These are phyloP conservation scores for Callocephalon fimbriatum DNA, from an alignment of 2,113 vertebrate genomes.

Conservation along the genomic window DNA sequence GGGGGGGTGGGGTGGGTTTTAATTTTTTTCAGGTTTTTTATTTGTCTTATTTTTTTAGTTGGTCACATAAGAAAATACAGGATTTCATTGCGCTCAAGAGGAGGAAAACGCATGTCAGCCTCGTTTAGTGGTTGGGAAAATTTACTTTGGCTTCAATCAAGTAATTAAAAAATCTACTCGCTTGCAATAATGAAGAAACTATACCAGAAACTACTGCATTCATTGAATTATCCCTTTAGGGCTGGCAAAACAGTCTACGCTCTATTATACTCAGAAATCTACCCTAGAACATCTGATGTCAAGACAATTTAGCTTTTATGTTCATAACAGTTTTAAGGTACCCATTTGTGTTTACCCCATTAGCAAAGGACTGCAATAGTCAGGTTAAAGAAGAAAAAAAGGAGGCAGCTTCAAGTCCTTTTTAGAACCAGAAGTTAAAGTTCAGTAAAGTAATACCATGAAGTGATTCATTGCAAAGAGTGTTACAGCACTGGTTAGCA, in stretches of 20 bases:
- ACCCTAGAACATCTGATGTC: neutral
- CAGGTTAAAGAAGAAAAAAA: neutral
- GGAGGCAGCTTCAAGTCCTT: rapidly evolving
- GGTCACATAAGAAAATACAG: neutral
- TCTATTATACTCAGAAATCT: neutral
- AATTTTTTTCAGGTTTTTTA: neutral
- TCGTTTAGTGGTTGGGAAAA: neutral
- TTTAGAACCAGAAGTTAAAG: neutral
- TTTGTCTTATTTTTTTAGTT: neutral
- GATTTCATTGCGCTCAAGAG: neutral
- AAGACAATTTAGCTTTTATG: neutral
- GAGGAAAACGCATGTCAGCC: neutral
- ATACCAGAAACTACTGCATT: neutral
- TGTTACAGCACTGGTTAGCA: neutral
- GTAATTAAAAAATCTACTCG: neutral
- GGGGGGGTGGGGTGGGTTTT: too few relatives aligned
- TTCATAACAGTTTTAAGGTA: neutral
- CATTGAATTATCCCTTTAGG: neutral
- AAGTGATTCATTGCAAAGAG: neutral
- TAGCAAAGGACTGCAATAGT: neutral
- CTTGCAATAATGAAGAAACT: neutral
- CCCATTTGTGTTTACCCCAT: neutral
- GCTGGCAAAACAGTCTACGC: neutral
- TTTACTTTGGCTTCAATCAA: neutral
- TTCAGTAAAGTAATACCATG: neutral